Base-by-base conservation (phyloP, 2,113 vertebrate species). In the Clarias macrocephalus region DNA sequence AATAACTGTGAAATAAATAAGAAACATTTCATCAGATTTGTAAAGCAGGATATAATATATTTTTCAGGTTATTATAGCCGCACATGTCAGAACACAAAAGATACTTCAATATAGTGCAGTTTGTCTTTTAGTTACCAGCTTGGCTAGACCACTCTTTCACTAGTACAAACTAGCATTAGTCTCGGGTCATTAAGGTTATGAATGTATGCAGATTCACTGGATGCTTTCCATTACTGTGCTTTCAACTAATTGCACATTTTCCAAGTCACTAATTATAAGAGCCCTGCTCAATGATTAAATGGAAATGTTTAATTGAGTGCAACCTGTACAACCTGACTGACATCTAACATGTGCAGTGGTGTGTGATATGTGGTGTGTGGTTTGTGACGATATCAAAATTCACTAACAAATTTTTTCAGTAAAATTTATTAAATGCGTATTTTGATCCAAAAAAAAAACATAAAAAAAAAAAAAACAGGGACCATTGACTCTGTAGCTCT, bases 241-340 rank as follows among this genome's bases (percentile, higher is more conserved):
- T 33, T 60, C 15, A 60, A 60, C 8, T 60, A 80, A 57, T 57
- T 57, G 57, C 56, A 59, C 30, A 37, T 59, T 60, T 33, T 33
- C 8, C 79, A 80, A 12, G 9, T 60, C 18, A 9, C 56, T 60
- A 28, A 60, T 60, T 28, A 80, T 80, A 60, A 33, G 18, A 33
- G 77, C 54, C 59, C 54, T 80, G 77, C 54, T 30, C 52, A 80
- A 33, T 33, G 54, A 80, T 80, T 80, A 21, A 80, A 59, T 80
- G 28, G 19, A 80, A 80, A 60, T 60, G 30, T 80, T 80, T 37
- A 80, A 80, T 60, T 60, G 56, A 80, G 79, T 80, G 77, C 18
- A 80, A 33, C 28, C 56, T 80, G n/a, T 33, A 21, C 77, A 19
- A 33, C 9, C 18, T 80, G 52, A 56, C 15, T 30, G 52, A 48